A percentile compares a stretch with the other conserved stretches of the same genome.
These are phyloP conservation scores for Drosophila cardini DNA, from an alignment of 1,140 invertebrate genomes.

Conservation along the genomic window DNA sequence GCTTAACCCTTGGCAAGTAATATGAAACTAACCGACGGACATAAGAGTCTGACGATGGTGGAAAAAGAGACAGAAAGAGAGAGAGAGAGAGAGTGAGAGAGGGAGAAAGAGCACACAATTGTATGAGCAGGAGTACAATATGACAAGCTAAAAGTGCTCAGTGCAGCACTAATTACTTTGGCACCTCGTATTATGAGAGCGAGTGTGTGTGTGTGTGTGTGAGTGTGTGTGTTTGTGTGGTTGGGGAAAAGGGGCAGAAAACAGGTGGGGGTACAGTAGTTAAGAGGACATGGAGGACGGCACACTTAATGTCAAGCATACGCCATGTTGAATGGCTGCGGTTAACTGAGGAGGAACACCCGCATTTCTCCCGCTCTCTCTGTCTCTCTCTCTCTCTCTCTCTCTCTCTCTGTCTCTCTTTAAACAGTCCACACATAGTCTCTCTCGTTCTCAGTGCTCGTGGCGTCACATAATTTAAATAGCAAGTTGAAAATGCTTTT, in stretches of 20 bases:
- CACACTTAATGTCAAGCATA: constrained; percentile 74
- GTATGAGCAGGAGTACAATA: constrained; percentile 19
- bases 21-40: constrained; percentile 44
- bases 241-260: not conserved
- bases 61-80: no score
- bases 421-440: not conserved
- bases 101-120: constrained; percentile 19
- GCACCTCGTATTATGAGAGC: constrained; percentile 66
- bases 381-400: not conserved
- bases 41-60: not conserved
- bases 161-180: constrained; percentile 80
- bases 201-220: no score
- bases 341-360: constrained; percentile 36
- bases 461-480: constrained; percentile 48
- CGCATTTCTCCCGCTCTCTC: constrained; percentile 1
- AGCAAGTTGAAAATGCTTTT: constrained; percentile 33
- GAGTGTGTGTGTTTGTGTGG: not conserved
- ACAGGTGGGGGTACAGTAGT: not conserved
- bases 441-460: constrained; percentile 2
- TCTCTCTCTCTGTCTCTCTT: not conserved
- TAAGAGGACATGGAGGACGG: constrained; percentile 16
- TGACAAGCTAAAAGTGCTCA: constrained; percentile 50
- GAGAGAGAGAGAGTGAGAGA: no score
- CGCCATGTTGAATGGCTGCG: constrained; percentile 62
- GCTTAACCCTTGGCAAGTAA: constrained; percentile 45